These are phyloP conservation scores for Cerceris rybyensis DNA, from an alignment of 2,888 invertebrate species.

Conservation along the genomic window DNA sequence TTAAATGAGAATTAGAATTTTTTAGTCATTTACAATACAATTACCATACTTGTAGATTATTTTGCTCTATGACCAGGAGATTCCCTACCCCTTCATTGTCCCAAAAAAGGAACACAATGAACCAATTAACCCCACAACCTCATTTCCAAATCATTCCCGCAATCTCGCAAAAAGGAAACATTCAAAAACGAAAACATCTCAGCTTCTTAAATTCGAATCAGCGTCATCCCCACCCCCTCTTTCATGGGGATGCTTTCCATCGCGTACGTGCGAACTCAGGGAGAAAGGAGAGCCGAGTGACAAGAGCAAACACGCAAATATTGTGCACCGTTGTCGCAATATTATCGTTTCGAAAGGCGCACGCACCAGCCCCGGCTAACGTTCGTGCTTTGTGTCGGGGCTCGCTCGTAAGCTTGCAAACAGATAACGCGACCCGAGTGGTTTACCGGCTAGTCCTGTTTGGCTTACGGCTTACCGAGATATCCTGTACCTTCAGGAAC, in stretches of 20 bases:
- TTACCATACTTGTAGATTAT: too few relatives aligned
- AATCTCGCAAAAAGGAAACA: too few relatives aligned
- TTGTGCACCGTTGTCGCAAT: slow-evolving; percentile 71
- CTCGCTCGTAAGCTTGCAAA: slow-evolving; percentile 59
- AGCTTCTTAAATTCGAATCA: too few relatives aligned
- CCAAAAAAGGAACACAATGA: too few relatives aligned
- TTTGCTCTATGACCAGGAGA: too few relatives aligned
- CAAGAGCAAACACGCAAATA: slow-evolving; percentile 70
- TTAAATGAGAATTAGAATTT: too few relatives aligned
- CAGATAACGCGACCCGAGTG: slow-evolving; percentile 72
- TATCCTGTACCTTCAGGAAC: slow-evolving; percentile 56
- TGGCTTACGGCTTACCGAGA: slow-evolving; percentile 71
- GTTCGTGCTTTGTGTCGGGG: slow-evolving; percentile 30
- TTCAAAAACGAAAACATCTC: too few relatives aligned
- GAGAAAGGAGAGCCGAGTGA: slow-evolving; percentile 19
- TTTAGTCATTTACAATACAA: too few relatives aligned
- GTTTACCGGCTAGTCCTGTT: slow-evolving; percentile 72
- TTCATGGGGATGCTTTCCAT: neutral
- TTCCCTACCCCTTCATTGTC: too few relatives aligned
- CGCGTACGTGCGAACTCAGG: slow-evolving; percentile 6
- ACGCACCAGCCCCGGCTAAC: slow-evolving; percentile 46
- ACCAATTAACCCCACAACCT: too few relatives aligned
- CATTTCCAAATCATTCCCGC: too few relatives aligned
- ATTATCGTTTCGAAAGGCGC: slow-evolving; percentile 69
- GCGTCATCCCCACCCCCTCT: too few relatives aligned